Evolutionary conservation across 2,888 invertebrate species (phyloP), one percentile per base, ranked within the genome.

Genomic region (Caenorhabditis panamensis): DNA sequence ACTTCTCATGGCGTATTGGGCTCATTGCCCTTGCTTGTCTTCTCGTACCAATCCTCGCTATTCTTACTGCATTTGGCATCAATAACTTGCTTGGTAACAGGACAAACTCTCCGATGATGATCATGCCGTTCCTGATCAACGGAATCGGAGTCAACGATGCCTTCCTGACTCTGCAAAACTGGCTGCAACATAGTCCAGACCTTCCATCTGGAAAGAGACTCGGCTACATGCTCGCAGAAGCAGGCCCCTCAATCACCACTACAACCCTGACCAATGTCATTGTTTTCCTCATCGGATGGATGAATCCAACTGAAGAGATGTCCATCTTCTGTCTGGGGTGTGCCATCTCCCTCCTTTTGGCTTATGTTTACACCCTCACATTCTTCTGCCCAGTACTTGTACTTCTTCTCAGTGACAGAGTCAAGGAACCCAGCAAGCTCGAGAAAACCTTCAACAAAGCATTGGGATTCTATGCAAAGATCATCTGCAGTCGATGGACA

Each of bases 191-290:
- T 54, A 63, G 75, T 18, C 56, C 77, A 1, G 63, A 71, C 8
- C 31, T 67, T 5, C 66, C 78, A 1, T 47, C 73, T 2, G 68
- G 73, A 9, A 75, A 81, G 36, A 54, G 78, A 63, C 37, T 83
- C 20, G 84, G 75, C 9, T 63, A 72, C 16, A 83, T 82, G 49
- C 69, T 85, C 18, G 41, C 72, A n/a, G 83, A 80, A 49, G 82
- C 89, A n/a, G 90, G 90, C 5, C 90, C 90, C n/a, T 89, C 89
- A 0, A 91, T 90, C 64, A 90, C 90, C 2, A 89, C 89, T n/a
- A 90, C 90, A 8, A 89, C 90, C 8, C 54, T 90, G 61, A 90
- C 90, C 16, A 89, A 90, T 69, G 89, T 89, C 13, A 86, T 89
- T 44, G 88, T 89, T 9, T 90, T 90, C 71, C 73, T 86, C 20